Conservation (phyloP, 2,888 invertebrate species). For the Subacronicta megacephala region DNA sequence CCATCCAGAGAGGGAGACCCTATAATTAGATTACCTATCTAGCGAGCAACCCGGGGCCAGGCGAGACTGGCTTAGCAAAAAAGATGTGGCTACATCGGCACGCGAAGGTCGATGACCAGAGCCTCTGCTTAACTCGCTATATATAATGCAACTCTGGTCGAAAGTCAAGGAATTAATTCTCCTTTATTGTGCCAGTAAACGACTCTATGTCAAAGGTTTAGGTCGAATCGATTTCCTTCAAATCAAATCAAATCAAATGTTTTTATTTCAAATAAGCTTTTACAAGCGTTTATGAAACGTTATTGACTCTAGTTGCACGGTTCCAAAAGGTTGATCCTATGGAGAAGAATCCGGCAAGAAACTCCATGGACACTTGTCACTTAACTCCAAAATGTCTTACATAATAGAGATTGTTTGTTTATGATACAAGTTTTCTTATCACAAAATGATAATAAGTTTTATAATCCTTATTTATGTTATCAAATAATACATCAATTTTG, state of each 20-base stretch:
- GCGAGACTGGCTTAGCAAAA: conserved; percentile 81
- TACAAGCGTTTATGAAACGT: too few species aligned
- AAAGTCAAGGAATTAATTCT: conserved; percentile 71
- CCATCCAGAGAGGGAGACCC: conserved; percentile 71
- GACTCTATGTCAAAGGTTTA: conserved; percentile 54
- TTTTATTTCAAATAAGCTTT: too few species aligned
- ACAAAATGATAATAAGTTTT: not conserved
- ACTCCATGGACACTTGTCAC: too few species aligned
- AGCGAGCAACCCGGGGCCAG: conserved; percentile 73
- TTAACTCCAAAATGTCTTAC: conserved; percentile 7
- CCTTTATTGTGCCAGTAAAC: conserved; percentile 38
- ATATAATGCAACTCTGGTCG: conserved; percentile 76
- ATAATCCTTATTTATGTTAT: conserved; percentile 17
- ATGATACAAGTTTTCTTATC: conserved; percentile 19
- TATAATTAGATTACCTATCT: conserved; percentile 85
- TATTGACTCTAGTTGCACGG: too few species aligned
- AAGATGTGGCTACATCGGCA: conserved; percentile 76
- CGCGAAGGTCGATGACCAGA: conserved; percentile 80
- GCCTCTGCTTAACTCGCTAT: conserved; percentile 70
- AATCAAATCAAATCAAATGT: too few species aligned
- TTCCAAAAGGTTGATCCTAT: too few species aligned
- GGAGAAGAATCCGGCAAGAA: too few species aligned
- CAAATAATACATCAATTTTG: conserved; percentile 32
- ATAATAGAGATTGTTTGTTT: conserved; percentile 7
- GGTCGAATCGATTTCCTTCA: conserved; percentile 21